Evolutionary conservation across 2,113 vertebrate genomes (phyloP).

Genomic region (Poecilia latipinna): DNA sequence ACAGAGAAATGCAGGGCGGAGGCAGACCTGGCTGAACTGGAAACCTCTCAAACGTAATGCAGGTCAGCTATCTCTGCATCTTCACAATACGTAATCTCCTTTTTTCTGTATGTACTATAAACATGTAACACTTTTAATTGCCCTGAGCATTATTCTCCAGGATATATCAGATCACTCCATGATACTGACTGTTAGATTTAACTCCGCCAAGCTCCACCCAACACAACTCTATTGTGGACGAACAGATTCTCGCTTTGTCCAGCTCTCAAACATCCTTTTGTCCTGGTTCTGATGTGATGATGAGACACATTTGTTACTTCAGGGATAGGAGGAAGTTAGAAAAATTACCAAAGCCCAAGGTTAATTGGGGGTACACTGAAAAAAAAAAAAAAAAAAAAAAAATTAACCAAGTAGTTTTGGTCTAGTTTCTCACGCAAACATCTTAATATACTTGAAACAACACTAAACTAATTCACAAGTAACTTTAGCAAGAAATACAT

Average conservation of each 20-base stretch:
- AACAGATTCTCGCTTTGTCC: not conserved
- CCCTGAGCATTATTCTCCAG: constrained; percentile 19
- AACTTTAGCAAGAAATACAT: too few species aligned
- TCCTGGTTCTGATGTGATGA: constrained; percentile 3
- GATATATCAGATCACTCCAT: constrained; percentile 40
- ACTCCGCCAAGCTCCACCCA: constrained; percentile 8
- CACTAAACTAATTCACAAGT: too few species aligned
- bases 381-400: too few species aligned
- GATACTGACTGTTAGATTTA: constrained; percentile 21
- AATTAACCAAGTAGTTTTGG: too few species aligned
- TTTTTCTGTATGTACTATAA: constrained; percentile 13
- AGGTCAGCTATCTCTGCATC: constrained; percentile 14
- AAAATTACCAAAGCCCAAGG: too few species aligned
- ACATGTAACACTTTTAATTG: constrained; percentile 16
- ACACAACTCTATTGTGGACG: not conserved
- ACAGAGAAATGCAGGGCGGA: constrained; percentile 65
- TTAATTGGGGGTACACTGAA: too few species aligned
- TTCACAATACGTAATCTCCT: constrained; percentile 4
- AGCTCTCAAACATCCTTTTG: not conserved
- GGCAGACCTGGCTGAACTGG: constrained; percentile 46
- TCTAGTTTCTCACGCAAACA: too few species aligned
- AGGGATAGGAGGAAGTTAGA: too few species aligned
- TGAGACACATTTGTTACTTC: not conserved
- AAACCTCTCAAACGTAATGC: constrained; percentile 43
- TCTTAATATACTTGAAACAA: too few species aligned